Conservation (phyloP, 1,140 invertebrate species). For the Papilio polytes region DNA sequence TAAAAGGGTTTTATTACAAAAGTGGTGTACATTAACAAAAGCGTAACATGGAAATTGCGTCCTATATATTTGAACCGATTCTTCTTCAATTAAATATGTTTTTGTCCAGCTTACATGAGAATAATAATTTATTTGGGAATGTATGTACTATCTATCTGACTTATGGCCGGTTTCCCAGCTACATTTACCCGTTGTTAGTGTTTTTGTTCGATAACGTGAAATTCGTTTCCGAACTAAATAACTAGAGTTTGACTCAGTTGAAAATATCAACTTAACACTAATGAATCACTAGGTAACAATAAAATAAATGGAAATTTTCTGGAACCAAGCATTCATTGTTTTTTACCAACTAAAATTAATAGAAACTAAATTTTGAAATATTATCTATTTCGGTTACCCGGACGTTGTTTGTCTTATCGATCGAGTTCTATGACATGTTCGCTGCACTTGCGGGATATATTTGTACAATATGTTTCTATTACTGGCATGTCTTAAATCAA, state of each 20-base stretch:
- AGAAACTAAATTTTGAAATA: not conserved
- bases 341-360: not conserved
- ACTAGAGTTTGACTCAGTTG: no score
- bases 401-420: not conserved
- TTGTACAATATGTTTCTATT: not conserved
- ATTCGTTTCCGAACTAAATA: no score
- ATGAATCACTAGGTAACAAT: no score
- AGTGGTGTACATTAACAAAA: not conserved
- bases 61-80: not conserved
- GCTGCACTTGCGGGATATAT: not conserved
- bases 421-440: not conserved
- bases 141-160: not conserved
- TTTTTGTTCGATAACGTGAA: no score
- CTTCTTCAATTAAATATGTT: not conserved
- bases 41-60: not conserved
- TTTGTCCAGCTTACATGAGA: not conserved
- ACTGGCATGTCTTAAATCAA: not conserved
- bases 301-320: no score
- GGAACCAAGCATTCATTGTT: no score
- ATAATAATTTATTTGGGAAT: not conserved
- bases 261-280: no score
- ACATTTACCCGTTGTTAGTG: no score
- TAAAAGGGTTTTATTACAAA: conserved; percentile 3
- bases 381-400: not conserved
- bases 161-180: no score